phyloP scores from a whole-genome alignment of 2,797 vertebrate genomes.

The Furcifer pardalis region DNA sequence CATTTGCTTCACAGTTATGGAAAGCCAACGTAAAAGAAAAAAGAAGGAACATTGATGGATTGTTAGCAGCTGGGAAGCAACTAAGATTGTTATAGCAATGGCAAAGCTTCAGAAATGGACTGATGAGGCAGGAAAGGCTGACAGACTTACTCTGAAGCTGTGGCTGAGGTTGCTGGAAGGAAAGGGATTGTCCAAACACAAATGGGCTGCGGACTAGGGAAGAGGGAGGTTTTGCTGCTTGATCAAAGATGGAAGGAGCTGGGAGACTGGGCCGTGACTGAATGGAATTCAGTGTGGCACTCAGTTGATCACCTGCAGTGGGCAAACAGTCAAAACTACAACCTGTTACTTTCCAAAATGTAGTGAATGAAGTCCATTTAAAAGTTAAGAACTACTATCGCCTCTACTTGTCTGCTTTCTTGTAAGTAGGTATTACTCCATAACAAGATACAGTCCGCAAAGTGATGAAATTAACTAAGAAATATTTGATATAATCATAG shows the following conservation, averaged over 20 bases:
- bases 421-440: background rate
- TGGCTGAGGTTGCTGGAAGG: slow-evolving; percentile 98
- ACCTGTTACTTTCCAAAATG: slow-evolving; percentile 84
- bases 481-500: slow-evolving; percentile 32
- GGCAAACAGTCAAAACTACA: slow-evolving; percentile 98
- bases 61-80: slow-evolving; percentile 68
- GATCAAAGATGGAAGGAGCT: slow-evolving; percentile 98
- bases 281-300: slow-evolving; percentile 99
- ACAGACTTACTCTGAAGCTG: slow-evolving; percentile 99
- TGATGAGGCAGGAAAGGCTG: slow-evolving; percentile 89
- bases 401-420: slow-evolving; percentile 20
- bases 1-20: slow-evolving; percentile 66
- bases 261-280: slow-evolving; percentile 99
- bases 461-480: slow-evolving; percentile 35
- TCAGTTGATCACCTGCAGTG: slow-evolving; percentile 99
- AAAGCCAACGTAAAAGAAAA: slow-evolving; percentile 56
- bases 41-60: slow-evolving; percentile 65
- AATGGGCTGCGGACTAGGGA: slow-evolving; percentile 99
- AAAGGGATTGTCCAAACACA: slow-evolving; percentile 99
- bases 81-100: slow-evolving; percentile 66
- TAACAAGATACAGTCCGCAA: slow-evolving; percentile 18
- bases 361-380: slow-evolving; percentile 62
- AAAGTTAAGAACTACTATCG: slow-evolving; percentile 39
- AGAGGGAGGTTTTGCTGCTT: slow-evolving; percentile 99
- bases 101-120: slow-evolving; percentile 87